A percentile compares a stretch with the other conserved stretches of the same genome.
These are phyloP conservation scores for Ardeotis arabs DNA, from an alignment of 2,113 vertebrate genomes.

Conservation along the genomic window DNA sequence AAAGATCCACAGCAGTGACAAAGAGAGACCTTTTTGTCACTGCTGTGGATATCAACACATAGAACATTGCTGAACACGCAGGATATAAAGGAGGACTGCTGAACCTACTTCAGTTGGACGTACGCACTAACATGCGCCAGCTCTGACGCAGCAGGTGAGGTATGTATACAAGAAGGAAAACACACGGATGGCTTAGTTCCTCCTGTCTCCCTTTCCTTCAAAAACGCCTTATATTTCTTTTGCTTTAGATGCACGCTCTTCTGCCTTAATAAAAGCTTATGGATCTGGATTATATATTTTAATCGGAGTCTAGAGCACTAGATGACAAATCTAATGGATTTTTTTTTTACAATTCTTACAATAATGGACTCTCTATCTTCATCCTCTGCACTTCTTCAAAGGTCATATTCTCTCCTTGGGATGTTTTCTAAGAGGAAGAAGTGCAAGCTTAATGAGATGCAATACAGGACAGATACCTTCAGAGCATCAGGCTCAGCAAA, in stretches of 20 bases:
- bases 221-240: neutral
- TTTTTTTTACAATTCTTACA: neutral
- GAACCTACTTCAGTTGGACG: neutral
- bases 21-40: neutral
- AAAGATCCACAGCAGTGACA: neutral
- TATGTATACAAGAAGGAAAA: neutral
- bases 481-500: slow-evolving; percentile 89
- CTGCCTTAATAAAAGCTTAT: neutral
- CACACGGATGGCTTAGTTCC: neutral
- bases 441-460: neutral
- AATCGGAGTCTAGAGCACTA: neutral
- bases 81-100: neutral
- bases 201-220: neutral
- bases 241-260: neutral
- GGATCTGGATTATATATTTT: neutral
- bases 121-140: neutral
- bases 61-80: neutral
- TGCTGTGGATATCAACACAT: no score
- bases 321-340: neutral
- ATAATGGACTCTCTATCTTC: neutral
- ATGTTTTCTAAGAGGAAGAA: neutral
- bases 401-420: neutral
- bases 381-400: neutral
- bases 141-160: neutral
- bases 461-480: slow-evolving; percentile 77